A percentile compares a stretch with the other conserved stretches of the same genome.
These are phyloP conservation scores for Anolis carolinensis DNA, from an alignment of 2,113 vertebrate species.

Conservation along the genomic window DNA sequence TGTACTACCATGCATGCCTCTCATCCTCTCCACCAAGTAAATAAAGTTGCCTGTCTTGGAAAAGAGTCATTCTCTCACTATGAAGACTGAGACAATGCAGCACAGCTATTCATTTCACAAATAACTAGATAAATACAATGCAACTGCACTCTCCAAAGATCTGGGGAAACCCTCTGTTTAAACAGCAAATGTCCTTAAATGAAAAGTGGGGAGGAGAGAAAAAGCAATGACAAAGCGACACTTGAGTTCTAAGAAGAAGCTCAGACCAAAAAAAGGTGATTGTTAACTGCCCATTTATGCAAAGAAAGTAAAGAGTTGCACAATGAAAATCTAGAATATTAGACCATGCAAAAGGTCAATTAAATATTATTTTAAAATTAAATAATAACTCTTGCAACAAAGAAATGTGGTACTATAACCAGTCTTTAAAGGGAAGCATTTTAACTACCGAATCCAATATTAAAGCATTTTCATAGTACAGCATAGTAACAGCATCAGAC, in stretches of 20 bases:
- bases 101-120: slow-evolving; percentile 65
- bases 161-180: not conserved
- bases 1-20: slow-evolving; percentile 63
- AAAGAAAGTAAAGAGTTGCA: slow-evolving; percentile 74
- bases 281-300: slow-evolving; percentile 65
- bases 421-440: not conserved
- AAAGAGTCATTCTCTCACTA: slow-evolving; percentile 67
- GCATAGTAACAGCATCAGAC: not conserved
- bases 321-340: slow-evolving; percentile 67
- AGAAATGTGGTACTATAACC: not conserved
- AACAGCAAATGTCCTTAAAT: not conserved
- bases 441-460: not conserved
- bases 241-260: slow-evolving; percentile 30
- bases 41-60: slow-evolving; percentile 70
- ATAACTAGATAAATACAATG: slow-evolving; percentile 29
- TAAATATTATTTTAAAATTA: slow-evolving; percentile 37
- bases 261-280: slow-evolving; percentile 50
- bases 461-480: not conserved
- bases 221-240: slow-evolving; percentile 21
- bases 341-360: slow-evolving; percentile 79
- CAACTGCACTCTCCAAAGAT: not conserved
- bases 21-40: slow-evolving; percentile 62
- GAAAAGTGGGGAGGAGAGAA: not conserved
- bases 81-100: slow-evolving; percentile 62
- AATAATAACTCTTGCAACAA: not conserved